These are phyloP conservation scores for Drosophila rufa DNA, from an alignment of 1,140 invertebrate species.

Conservation along the genomic window DNA sequence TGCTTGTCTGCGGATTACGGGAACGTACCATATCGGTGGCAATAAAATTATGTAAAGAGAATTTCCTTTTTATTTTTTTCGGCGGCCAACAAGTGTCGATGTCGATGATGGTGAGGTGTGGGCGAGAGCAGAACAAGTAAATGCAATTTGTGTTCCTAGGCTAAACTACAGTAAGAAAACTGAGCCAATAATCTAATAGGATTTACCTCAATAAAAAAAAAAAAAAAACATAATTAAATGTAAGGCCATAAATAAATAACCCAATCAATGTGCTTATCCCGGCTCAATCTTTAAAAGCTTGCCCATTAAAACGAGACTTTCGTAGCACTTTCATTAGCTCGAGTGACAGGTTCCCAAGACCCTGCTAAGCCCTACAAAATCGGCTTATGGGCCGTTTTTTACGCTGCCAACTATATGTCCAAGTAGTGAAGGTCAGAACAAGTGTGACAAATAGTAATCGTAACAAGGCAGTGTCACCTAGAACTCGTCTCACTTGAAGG, in stretches of 20 bases:
- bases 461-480: constrained; percentile 39
- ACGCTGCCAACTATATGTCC: neutral
- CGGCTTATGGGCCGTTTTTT: constrained; percentile 24
- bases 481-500: constrained; percentile 42
- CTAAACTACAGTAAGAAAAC: neutral
- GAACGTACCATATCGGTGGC: constrained; percentile 56
- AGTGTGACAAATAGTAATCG: constrained; percentile 46
- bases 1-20: constrained; percentile 49
- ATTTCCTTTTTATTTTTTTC: constrained; percentile 14
- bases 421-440: constrained; percentile 43
- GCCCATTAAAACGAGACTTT: constrained; percentile 1
- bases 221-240: neutral
- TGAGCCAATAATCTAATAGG: neutral
- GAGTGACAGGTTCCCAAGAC: constrained; percentile 22
- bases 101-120: constrained; percentile 15
- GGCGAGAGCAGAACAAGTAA: constrained; percentile 21
- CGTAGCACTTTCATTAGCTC: constrained; percentile 23
- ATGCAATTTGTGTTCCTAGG: constrained; percentile 23
- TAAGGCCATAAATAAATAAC: neutral
- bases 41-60: constrained; percentile 75
- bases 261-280: constrained; percentile 1
- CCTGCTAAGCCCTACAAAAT: constrained; percentile 21
- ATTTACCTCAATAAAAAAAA: neutral
- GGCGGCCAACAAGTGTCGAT: constrained; percentile 54
- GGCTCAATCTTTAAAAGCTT: neutral